Evolutionary conservation across 92 coral and sea anemone genomes (phyloP).

Genomic region (Palythoa heliodiscus): DNA sequence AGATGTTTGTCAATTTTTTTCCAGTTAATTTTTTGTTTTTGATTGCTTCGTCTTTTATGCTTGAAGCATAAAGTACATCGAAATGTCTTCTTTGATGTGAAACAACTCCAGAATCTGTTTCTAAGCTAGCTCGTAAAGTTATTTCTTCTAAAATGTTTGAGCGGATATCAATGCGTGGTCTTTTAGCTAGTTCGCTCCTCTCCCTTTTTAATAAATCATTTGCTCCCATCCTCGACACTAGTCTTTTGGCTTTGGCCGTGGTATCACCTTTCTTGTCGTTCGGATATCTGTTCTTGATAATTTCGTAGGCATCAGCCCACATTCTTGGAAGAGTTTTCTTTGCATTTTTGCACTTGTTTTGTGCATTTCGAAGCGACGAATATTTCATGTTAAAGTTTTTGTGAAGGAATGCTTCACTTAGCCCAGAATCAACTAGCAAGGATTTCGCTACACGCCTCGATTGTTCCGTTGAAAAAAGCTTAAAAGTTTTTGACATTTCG

Average conservation of each 20-base stretch:
- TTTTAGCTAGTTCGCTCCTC: neutral
- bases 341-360: too few relatives aligned
- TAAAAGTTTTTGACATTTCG: slow-evolving; percentile 4
- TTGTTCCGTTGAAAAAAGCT: neutral
- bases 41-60: neutral
- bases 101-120: neutral
- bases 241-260: neutral
- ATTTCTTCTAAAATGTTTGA: neutral
- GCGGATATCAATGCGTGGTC: slow-evolving; percentile 3
- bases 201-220: neutral
- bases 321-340: slow-evolving; percentile 1
- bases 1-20: neutral
- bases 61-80: neutral
- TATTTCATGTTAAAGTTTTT: slow-evolving; percentile 4
- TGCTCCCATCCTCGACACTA: slow-evolving; percentile 3
- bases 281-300: slow-evolving; percentile 10
- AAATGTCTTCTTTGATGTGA: neutral
- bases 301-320: slow-evolving; percentile 20
- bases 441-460: slow-evolving; percentile 8
- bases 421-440: slow-evolving; percentile 6
- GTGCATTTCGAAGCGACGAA: neutral
- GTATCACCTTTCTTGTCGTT: slow-evolving; percentile 2
- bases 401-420: slow-evolving; percentile 5
- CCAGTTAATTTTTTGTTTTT: neutral
- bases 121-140: neutral